Evolutionary conservation across 2,888 invertebrate species (phyloP).

Genomic region (Calliphora vomitoria): DNA sequence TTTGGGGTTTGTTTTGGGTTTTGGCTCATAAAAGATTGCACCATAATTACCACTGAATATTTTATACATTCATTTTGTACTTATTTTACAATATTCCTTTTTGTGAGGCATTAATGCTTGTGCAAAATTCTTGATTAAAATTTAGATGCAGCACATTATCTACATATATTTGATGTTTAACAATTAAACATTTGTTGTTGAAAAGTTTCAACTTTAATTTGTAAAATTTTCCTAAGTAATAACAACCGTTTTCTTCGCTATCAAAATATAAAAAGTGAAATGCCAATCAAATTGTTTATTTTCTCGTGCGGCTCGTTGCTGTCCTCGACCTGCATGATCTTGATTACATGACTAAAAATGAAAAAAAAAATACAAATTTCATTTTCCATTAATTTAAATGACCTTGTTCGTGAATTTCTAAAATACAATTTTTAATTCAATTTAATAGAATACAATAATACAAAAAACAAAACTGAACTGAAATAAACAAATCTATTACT

Average conservation of each 20-base stretch:
- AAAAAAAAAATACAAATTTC: neutral
- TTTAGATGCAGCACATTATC: slow-evolving; percentile 8
- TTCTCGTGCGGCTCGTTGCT: neutral
- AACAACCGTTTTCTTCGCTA: neutral
- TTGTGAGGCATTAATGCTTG: slow-evolving; percentile 74
- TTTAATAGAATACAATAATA: neutral
- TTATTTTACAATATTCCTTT: slow-evolving; percentile 29
- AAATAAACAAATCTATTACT: neutral
- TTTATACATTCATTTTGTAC: slow-evolving; percentile 36
- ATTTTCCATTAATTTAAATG: slow-evolving; percentile 55
- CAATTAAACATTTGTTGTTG: neutral
- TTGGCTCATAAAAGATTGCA: slow-evolving; percentile 64
- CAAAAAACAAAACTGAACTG: neutral
- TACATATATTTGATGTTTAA: neutral
- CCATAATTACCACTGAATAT: slow-evolving; percentile 69
- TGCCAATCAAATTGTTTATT: slow-evolving; percentile 12
- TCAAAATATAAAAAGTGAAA: slow-evolving; percentile 1
- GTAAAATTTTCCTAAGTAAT: neutral
- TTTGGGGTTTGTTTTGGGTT: slow-evolving; percentile 13
- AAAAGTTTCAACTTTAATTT: neutral
- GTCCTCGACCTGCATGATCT: slow-evolving; percentile 8
- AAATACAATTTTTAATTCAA: slow-evolving; percentile 11
- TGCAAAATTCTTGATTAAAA: slow-evolving; percentile 58
- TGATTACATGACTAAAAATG: slow-evolving; percentile 9
- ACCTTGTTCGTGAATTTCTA: slow-evolving; percentile 56